Evolutionary conservation across 2,113 vertebrate genomes (phyloP).

Genomic region (Bambusicola thoracicus): DNA sequence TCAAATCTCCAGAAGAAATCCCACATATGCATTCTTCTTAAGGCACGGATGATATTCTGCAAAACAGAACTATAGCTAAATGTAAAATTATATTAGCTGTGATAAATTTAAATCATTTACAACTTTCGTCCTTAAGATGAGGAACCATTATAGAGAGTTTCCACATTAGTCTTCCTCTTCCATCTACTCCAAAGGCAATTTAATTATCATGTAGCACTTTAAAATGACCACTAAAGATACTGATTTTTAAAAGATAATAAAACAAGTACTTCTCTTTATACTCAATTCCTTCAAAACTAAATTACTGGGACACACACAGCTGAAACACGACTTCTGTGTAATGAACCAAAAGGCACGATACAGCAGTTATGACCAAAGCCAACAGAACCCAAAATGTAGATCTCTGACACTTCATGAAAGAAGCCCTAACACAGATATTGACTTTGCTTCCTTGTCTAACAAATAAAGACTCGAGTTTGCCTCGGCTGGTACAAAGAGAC

Average conservation of each 20-base stretch:
- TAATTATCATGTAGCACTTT: not conserved
- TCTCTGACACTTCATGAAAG: not conserved
- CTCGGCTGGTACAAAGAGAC: not conserved
- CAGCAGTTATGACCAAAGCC: not conserved
- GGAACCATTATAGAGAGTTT: not conserved
- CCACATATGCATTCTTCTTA: not conserved
- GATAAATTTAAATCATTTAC: not conserved
- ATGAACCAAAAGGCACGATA: not conserved
- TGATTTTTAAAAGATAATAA: not conserved
- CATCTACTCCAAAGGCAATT: not conserved
- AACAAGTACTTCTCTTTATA: not conserved
- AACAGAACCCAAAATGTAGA: not conserved
- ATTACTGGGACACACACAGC: not conserved
- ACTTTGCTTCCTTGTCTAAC: not conserved
- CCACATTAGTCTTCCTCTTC: not conserved
- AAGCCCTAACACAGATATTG: not conserved
- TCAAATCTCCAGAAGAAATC: not conserved
- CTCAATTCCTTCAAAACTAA: not conserved
- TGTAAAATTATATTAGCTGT: not conserved
- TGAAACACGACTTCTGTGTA: not conserved
- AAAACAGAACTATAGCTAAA: not conserved
- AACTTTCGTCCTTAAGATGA: not conserved
- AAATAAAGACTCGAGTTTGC: not conserved
- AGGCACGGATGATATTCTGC: not conserved
- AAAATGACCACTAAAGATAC: not conserved